phyloP scores from a whole-genome alignment of 2,797 vertebrate species.

The Eutrigla gurnardus region DNA sequence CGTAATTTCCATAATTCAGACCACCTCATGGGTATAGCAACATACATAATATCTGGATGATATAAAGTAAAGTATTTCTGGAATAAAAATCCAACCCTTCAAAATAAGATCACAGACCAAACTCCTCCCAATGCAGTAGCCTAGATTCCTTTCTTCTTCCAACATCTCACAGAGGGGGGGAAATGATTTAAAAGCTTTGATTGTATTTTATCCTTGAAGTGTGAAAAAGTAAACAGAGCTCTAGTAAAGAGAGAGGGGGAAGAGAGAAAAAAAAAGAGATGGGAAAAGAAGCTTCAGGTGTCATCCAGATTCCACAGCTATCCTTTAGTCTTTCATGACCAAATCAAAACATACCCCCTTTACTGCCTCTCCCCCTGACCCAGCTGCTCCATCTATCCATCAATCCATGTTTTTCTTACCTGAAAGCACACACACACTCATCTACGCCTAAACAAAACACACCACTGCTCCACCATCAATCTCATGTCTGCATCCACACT shows the following conservation, averaged over 20 bases:
- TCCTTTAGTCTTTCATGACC: constrained; percentile 70
- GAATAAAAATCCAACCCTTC: constrained; percentile 53
- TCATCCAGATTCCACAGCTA: constrained; percentile 65
- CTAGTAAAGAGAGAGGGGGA: constrained; percentile 18
- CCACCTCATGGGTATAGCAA: constrained; percentile 1
- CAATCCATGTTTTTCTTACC: constrained; percentile 63
- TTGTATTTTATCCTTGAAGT: constrained; percentile 73
- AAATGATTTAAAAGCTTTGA: constrained; percentile 64
- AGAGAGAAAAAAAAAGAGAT: neutral
- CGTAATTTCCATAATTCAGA: constrained; percentile 5
- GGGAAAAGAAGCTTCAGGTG: constrained; percentile 65
- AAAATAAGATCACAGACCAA: constrained; percentile 53
- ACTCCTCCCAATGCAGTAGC: constrained; percentile 51
- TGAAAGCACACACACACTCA: constrained; percentile 24
- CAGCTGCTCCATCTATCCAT: constrained; percentile 61
- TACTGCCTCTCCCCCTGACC: constrained; percentile 28
- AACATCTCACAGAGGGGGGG: constrained; percentile 33
- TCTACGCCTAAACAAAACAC: constrained; percentile 25
- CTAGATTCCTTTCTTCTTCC: constrained; percentile 60
- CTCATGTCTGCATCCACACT: constrained; percentile 3
- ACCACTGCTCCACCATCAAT: no score
- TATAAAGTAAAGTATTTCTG: constrained; percentile 47
- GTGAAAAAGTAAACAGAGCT: constrained; percentile 72
- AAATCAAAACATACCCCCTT: constrained; percentile 76
- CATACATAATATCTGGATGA: constrained; percentile 10